These are phyloP conservation scores for Cephonodes hylas DNA, from an alignment of 2,888 invertebrate genomes.

Conservation along the genomic window DNA sequence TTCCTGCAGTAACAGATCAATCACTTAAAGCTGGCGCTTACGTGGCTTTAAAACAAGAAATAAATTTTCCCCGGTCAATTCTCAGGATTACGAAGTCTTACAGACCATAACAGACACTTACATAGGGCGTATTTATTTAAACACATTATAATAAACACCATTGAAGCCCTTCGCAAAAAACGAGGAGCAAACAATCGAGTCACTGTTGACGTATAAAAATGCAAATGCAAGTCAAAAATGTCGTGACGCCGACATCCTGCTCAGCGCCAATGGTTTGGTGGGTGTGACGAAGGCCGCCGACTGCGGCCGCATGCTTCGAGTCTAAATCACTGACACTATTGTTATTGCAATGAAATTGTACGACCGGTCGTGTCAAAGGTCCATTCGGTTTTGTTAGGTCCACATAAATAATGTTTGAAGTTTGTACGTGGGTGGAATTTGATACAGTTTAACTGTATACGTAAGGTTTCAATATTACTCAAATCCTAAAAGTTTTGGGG, in stretches of 20 bases:
- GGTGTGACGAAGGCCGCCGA: conserved; percentile 67
- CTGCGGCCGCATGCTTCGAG: conserved; percentile 40
- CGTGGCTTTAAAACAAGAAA: no score
- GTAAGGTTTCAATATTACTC: no score
- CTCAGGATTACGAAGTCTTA: no score
- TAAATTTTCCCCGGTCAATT: no score
- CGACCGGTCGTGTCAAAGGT: conserved; percentile 13
- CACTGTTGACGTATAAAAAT: conserved; percentile 29
- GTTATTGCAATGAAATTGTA: conserved; percentile 8
- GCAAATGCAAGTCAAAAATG: conserved; percentile 56
- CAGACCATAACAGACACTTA: neutral
- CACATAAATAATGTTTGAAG: no score
- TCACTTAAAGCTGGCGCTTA: no score
- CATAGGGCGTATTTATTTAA: no score
- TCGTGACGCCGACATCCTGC: conserved; percentile 64
- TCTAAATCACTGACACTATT: conserved; percentile 15
- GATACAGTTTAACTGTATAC: no score
- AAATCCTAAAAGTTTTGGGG: no score
- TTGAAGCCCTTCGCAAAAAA: neutral
- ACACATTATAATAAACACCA: neutral
- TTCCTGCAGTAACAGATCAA: no score
- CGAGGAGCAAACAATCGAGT: conserved; percentile 7
- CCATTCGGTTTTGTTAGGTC: neutral
- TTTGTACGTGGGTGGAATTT: neutral
- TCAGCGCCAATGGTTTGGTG: conserved; percentile 53